Evolutionary conservation across 2,113 vertebrate genomes (phyloP).

Genomic region (Megaptera novaeangliae): DNA sequence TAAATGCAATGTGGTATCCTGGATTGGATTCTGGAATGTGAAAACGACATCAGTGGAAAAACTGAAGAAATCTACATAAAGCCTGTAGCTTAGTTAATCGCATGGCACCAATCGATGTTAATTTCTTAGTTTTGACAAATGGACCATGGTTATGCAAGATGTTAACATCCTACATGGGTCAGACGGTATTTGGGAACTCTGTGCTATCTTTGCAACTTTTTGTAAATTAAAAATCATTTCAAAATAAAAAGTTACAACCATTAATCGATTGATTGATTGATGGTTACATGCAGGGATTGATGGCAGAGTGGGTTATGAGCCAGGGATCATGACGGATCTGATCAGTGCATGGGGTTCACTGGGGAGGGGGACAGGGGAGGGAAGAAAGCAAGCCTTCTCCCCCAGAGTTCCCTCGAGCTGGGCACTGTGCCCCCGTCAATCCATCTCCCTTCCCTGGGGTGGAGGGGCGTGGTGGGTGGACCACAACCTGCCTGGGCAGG

Average conservation of each 20-base stretch:
- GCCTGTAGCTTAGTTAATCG: fast-evolving
- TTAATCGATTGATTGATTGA: fast-evolving
- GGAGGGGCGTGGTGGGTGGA: not conserved
- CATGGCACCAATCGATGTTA: not conserved
- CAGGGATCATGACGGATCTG: not conserved
- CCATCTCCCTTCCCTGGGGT: not conserved
- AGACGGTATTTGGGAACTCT: not conserved
- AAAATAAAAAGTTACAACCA: not conserved
- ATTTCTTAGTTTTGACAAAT: not conserved
- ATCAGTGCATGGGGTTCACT: no score
- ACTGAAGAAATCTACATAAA: not conserved
- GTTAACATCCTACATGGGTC: not conserved
- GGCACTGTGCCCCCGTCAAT: not conserved
- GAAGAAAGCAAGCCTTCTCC: not conserved
- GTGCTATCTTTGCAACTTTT: not conserved
- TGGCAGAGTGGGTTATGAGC: not conserved
- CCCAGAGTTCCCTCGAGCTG: not conserved
- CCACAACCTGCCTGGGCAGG: not conserved
- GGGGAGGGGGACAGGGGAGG: not conserved
- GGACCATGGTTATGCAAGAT: not conserved
- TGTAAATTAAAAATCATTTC: not conserved
- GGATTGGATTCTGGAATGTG: not conserved
- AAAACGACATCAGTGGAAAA: not conserved
- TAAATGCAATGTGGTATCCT: not conserved
- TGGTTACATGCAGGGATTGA: not conserved